These are phyloP conservation scores for Aphidoletes aphidimyza DNA, from an alignment of 2,888 invertebrate genomes.

Conservation along the genomic window DNA sequence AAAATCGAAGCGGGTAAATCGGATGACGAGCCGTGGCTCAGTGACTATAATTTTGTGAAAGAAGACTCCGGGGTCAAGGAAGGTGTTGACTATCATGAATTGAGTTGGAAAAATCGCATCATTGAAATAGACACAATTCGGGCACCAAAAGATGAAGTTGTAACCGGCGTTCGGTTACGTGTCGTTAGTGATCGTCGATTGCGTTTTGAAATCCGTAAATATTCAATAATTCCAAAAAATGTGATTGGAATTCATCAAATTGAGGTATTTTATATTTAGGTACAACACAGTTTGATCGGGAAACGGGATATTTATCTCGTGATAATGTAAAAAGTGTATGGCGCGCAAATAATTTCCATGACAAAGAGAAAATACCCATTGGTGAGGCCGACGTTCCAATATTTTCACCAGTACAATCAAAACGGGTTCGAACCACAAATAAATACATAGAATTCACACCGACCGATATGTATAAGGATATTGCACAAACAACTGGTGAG, in stretches of 20 bases:
- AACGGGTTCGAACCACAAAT: constrained; percentile 64
- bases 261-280: constrained; percentile 65
- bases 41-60: constrained; percentile 62
- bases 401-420: constrained; percentile 59
- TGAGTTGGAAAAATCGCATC: constrained; percentile 76
- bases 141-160: constrained; percentile 71
- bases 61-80: constrained; percentile 64
- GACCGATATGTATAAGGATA: constrained; percentile 68
- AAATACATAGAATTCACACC: constrained; percentile 68
- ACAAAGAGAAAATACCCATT: constrained; percentile 63
- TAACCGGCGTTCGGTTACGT: constrained; percentile 75
- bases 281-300: constrained; percentile 77
- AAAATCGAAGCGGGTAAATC: constrained; percentile 65
- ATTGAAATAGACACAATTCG: constrained; percentile 79
- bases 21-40: background rate
- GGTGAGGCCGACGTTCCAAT: constrained; percentile 65
- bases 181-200: constrained; percentile 78
- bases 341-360: constrained; percentile 65
- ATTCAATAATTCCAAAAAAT: background rate
- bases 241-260: background rate
- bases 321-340: constrained; percentile 66
- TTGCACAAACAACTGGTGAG: constrained; percentile 68
- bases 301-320: constrained; percentile 72
- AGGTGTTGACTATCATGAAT: constrained; percentile 75
- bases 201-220: constrained; percentile 76